phyloP scores from a whole-genome alignment of 37 sponge, comb jelly and placozoan species.

The Spongilla lacustris region DNA sequence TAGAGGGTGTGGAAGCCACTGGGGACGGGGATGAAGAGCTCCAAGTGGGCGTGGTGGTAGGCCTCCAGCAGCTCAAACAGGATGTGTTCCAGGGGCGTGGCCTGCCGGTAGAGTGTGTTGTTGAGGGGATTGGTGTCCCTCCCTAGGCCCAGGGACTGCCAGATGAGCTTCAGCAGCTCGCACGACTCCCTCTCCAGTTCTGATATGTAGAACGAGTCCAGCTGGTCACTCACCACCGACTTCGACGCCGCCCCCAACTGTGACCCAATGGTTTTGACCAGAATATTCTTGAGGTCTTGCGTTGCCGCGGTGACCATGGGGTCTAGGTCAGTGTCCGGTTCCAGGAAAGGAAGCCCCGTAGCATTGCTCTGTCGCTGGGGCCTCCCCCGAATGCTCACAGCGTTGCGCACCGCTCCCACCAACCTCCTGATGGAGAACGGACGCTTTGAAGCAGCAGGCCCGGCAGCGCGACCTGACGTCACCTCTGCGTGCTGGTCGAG shows the following conservation, averaged over 20 bases:
- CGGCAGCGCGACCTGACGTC: background rate
- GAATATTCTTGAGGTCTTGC: background rate
- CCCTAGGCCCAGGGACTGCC: constrained; percentile 58
- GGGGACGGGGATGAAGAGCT: constrained; percentile 48
- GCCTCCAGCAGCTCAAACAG: constrained; percentile 63
- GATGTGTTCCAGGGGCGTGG: constrained; percentile 38
- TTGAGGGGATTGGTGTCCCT: constrained; percentile 48
- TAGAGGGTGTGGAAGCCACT: constrained; percentile 68
- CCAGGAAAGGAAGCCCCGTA: constrained; percentile 33
- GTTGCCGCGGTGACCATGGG: background rate
- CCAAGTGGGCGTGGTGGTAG: constrained; percentile 43
- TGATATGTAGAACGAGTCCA: constrained; percentile 5
- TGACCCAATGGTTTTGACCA: constrained; percentile 6
- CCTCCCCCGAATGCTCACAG: background rate
- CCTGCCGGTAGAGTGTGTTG: constrained; percentile 20
- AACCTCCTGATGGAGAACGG: background rate
- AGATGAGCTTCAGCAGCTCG: constrained; percentile 38
- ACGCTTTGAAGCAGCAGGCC: background rate
- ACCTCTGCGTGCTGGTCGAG: background rate
- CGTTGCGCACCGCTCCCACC: background rate
- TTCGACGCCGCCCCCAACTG: constrained; percentile 4
- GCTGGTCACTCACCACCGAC: background rate
- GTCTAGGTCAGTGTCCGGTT: constrained; percentile 31
- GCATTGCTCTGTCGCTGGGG: background rate
- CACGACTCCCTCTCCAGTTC: constrained; percentile 55